Evolutionary conservation across 2,113 vertebrate species (phyloP).

Genomic region (Cottus gobio): DNA sequence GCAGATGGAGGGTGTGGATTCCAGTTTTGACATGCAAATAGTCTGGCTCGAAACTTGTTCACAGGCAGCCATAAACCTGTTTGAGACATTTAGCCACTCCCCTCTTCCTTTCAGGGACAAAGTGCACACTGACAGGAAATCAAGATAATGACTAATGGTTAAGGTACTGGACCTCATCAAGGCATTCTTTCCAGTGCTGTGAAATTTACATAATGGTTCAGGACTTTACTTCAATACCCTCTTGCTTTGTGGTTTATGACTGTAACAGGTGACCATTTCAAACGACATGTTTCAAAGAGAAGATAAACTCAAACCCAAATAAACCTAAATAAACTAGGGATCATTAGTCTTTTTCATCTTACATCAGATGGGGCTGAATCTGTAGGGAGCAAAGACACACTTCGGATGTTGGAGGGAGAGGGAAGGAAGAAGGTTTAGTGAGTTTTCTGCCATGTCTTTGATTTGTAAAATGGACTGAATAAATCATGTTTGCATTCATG

Average conservation of each 20-base stretch:
- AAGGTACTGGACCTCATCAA: background rate
- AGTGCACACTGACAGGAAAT: conserved; percentile 57
- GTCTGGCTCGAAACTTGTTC: conserved; percentile 73
- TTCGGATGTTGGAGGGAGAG: background rate
- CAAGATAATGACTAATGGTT: conserved; percentile 42
- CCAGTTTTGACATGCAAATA: conserved; percentile 88
- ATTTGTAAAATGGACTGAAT: background rate
- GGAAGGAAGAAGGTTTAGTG: background rate
- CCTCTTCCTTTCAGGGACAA: conserved; percentile 50
- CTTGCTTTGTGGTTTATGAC: background rate
- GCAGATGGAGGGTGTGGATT: conserved; percentile 84
- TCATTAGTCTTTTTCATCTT: background rate
- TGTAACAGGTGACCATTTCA: background rate
- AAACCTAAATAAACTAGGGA: background rate
- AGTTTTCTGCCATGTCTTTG: background rate
- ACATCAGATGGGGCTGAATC: conserved; percentile 1
- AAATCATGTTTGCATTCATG: background rate
- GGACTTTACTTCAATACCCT: background rate
- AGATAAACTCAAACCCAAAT: background rate
- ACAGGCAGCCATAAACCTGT: conserved; percentile 85
- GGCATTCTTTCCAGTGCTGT: background rate
- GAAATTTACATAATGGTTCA: background rate
- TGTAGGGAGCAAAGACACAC: background rate
- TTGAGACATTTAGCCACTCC: conserved; percentile 83
- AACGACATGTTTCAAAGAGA: background rate